Percentiles rank a stretch among this genome's conserved stretches.
Evolutionary conservation across 2,797 vertebrate species (phyloP).

Genomic region (Hoplostethus mediterraneus): DNA sequence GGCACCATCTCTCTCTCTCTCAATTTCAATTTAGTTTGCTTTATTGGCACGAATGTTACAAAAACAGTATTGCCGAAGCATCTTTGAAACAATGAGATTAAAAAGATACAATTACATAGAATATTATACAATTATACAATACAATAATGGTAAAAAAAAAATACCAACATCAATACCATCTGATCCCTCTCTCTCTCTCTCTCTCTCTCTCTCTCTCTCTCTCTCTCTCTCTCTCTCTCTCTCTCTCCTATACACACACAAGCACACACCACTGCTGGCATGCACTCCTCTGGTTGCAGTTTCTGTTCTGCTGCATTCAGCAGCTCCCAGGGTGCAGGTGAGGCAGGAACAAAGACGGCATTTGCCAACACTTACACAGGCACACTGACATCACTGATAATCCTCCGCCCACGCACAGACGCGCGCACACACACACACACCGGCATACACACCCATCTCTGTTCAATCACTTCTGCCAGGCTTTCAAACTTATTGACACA

Average conservation of each 20-base stretch:
- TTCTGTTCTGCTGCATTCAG: background rate
- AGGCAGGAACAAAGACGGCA: slow-evolving; percentile 3
- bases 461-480: background rate
- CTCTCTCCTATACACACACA: no score
- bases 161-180: no score
- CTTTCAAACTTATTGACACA: background rate
- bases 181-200: background rate
- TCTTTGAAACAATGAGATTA: no score
- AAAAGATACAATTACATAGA: no score
- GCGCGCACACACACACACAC: background rate
- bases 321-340: slow-evolving; percentile 12
- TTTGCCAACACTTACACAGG: slow-evolving; percentile 6
- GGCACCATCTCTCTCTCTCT: no score
- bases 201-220: background rate
- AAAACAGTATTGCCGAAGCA: no score
- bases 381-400: slow-evolving; percentile 1
- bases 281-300: background rate
- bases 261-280: background rate
- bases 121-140: no score
- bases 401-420: background rate
- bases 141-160: no score
- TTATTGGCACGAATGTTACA: no score
- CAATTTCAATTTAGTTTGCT: no score
- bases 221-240: background rate
- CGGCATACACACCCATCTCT: background rate